These are phyloP conservation scores for Gnatocerus cornutus DNA, from an alignment of 2,888 invertebrate genomes.

Conservation along the genomic window DNA sequence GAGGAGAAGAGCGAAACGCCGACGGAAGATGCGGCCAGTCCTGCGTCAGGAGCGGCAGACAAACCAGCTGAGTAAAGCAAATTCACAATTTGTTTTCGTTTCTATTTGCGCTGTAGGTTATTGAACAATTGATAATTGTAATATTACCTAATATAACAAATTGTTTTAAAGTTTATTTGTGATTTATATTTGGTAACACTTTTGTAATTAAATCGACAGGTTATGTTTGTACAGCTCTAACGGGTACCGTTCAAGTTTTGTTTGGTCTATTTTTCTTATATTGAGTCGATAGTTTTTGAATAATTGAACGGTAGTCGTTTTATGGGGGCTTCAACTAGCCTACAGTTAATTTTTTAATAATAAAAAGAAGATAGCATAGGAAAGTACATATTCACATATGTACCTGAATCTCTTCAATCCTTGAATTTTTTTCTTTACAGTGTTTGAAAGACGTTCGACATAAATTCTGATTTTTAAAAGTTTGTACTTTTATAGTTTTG, in stretches of 20 bases:
- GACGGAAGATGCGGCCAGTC: slow-evolving; percentile 60
- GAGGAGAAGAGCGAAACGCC: slow-evolving; percentile 61
- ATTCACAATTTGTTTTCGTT: slow-evolving; percentile 42
- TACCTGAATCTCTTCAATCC: slow-evolving; percentile 64
- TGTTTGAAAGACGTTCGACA: slow-evolving; percentile 30
- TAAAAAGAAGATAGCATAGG: slow-evolving; percentile 54
- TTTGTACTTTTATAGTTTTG: slow-evolving; percentile 38
- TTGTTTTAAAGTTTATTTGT: slow-evolving; percentile 54
- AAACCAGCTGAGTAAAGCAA: slow-evolving; percentile 66
- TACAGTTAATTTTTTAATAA: slow-evolving; percentile 56
- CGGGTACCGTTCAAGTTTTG: slow-evolving; percentile 11
- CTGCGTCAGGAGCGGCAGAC: slow-evolving; percentile 62
- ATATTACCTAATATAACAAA: slow-evolving; percentile 53
- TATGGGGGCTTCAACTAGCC: slow-evolving; percentile 29
- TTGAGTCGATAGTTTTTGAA: slow-evolving; percentile 42
- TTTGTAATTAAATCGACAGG: slow-evolving; percentile 50
- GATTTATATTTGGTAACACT: slow-evolving; percentile 50
- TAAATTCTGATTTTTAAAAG: slow-evolving; percentile 12
- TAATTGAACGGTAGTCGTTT: slow-evolving; percentile 53
- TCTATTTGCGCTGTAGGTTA: slow-evolving; percentile 62
- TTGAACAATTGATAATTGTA: slow-evolving; percentile 53
- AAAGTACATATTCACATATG: slow-evolving; percentile 68
- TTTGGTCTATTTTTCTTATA: slow-evolving; percentile 9
- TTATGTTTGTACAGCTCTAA: slow-evolving; percentile 44
- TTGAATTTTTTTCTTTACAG: slow-evolving; percentile 29